phyloP scores from a whole-genome alignment of 1,140 invertebrate genomes.

The Cephus cinctus region DNA sequence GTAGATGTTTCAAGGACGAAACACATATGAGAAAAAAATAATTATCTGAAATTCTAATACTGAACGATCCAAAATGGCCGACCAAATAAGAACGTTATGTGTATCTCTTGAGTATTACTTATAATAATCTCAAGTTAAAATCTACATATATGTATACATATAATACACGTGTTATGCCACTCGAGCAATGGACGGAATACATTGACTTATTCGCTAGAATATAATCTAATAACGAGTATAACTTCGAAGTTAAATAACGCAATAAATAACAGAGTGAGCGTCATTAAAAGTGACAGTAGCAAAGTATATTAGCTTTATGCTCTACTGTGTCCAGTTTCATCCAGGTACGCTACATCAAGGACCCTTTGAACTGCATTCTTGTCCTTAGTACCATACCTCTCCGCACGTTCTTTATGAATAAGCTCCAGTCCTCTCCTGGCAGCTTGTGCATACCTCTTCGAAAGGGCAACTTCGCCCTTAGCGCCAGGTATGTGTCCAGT shows the following conservation, averaged over 20 bases:
- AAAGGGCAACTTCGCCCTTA: slow-evolving; percentile 66
- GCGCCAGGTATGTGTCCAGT: slow-evolving; percentile 71
- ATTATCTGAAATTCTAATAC: slow-evolving; percentile 1
- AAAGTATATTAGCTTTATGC: too few relatives aligned
- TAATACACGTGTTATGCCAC: too few relatives aligned
- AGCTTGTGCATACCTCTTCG: slow-evolving; percentile 67
- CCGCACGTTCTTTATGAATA: slow-evolving; percentile 60
- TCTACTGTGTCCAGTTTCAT: slow-evolving; percentile 28
- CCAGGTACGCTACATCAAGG: slow-evolving; percentile 23
- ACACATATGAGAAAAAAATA: neutral
- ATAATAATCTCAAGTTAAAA: too few relatives aligned
- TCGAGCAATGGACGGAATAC: too few relatives aligned
- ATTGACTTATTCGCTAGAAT: too few relatives aligned
- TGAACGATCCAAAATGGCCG: neutral
- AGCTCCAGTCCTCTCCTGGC: slow-evolving; percentile 64
- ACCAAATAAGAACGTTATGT: neutral
- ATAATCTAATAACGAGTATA: too few relatives aligned
- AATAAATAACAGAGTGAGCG: too few relatives aligned
- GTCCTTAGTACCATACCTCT: slow-evolving; percentile 41
- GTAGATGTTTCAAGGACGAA: slow-evolving; percentile 28
- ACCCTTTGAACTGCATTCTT: slow-evolving; percentile 24
- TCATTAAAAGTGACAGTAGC: too few relatives aligned
- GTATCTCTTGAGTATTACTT: too few relatives aligned
- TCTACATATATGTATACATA: too few relatives aligned
- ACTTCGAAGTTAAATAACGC: too few relatives aligned